Evolutionary conservation across 2,888 invertebrate species (phyloP), one percentile per base, ranked within the genome.

Genomic region (Plusia festucae): DNA sequence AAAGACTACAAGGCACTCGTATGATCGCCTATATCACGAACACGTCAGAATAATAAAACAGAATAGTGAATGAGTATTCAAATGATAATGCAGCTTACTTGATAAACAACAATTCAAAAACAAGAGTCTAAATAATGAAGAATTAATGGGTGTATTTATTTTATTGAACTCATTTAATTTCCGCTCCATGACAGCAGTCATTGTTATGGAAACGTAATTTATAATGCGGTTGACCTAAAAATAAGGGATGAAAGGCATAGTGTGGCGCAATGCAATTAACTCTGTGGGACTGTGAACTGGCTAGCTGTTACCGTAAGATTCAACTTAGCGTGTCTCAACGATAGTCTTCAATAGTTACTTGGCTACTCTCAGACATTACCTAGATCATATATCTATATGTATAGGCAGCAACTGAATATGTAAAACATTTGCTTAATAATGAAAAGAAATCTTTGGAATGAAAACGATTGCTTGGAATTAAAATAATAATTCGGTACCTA

Each of bases 91-190:
- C 27, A 2, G 27, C 27, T 27, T 27, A 27, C 2, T 40, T 53
- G 1, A 30, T 46, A 15, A 18, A 52, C 9, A 18, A 44, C 20
- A 40, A 44, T 16, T 44, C 24, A 44, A 53, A 60, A 65, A 55
- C 40, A 64, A 65, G 52, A 13, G 8, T 40, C 34, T 11, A 60
- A 63, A 57, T 52, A 65, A 69, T 67, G 62, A 78, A 76, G 73
- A 70, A 78, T 79, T 82, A 81, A 82, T 80, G 65, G 67, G 73
- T 69, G 79, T 79, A 84, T 82, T 77, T 80, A 24, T 24, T n/a
- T n/a, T 24, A 82, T 80, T 80, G 72, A 80, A 76, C 71, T 74
- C 73, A 78, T 85, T 87, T 86, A 85, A 87, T 87, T 84, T 87
- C 86, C 85, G 82, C 65, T 69, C 78, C 70, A 63, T 76, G 79